phyloP scores from a whole-genome alignment of 2,888 invertebrate species.

The Prenolepis imparis region DNA sequence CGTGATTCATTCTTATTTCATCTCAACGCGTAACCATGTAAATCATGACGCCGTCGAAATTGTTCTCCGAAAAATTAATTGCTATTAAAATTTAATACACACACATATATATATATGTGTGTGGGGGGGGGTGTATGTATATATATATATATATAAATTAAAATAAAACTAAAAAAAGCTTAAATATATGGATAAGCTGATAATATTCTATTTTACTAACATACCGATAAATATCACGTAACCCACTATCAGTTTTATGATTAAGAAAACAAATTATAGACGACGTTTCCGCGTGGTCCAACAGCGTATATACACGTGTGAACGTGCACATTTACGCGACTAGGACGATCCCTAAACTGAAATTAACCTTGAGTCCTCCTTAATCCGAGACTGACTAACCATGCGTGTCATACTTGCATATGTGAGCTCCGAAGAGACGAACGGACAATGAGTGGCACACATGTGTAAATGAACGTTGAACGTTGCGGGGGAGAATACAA shows the following conservation, averaged over 20 bases:
- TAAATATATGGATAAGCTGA: neutral
- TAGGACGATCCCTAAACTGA: conserved; percentile 55
- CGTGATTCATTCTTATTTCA: conserved; percentile 38
- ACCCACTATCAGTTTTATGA: neutral
- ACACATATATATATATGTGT: neutral
- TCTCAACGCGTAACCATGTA: neutral
- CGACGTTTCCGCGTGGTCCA: neutral
- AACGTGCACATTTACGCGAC: neutral
- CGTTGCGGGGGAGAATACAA: conserved; percentile 63
- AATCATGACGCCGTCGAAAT: neutral
- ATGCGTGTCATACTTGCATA: conserved; percentile 48
- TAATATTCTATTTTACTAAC: neutral
- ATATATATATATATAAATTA: no score
- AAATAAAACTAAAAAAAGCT: neutral
- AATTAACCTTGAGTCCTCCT: conserved; percentile 63
- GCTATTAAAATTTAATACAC: neutral
- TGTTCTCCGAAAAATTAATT: neutral
- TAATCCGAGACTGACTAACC: conserved; percentile 51
- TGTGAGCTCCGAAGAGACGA: conserved; percentile 35
- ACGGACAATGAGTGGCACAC: conserved; percentile 59
- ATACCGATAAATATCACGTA: neutral
- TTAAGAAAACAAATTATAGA: neutral
- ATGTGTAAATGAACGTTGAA: conserved; percentile 59
- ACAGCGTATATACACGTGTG: neutral
- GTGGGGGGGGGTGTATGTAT: no score